Percentiles rank a stretch among this genome's conserved stretches.
These are phyloP conservation scores for Cercopithecus petaurista DNA, from an alignment of 2,797 vertebrate genomes.

Conservation along the genomic window DNA sequence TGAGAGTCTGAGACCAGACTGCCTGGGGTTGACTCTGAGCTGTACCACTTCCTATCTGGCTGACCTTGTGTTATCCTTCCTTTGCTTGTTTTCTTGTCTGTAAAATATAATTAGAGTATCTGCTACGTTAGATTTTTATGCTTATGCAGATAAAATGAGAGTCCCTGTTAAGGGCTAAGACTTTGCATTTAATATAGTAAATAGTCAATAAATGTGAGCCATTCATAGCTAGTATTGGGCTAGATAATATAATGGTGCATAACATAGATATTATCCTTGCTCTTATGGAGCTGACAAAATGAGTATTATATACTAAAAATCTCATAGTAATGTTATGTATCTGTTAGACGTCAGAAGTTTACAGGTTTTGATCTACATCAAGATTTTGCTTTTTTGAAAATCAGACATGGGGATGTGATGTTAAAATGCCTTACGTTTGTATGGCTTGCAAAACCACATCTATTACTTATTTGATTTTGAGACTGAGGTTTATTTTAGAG, in stretches of 20 bases:
- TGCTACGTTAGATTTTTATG: neutral
- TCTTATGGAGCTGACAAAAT: neutral
- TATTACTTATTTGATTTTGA: constrained; percentile 26
- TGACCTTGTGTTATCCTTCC: neutral
- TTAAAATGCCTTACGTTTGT: neutral
- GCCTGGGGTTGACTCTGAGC: neutral
- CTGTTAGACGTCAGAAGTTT: neutral
- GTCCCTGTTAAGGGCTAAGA: neutral
- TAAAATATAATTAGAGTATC: neutral
- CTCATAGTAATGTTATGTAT: neutral
- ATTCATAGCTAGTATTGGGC: neutral
- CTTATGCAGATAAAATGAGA: neutral
- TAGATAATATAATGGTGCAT: neutral
- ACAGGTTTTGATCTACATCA: neutral
- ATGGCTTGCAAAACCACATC: neutral
- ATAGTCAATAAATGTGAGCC: neutral
- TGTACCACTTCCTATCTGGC: neutral
- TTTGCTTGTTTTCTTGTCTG: neutral
- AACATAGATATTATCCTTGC: neutral
- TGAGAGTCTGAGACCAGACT: neutral
- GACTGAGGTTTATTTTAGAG: neutral
- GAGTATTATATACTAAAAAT: neutral
- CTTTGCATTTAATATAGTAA: neutral
- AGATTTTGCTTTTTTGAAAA: constrained; percentile 28
- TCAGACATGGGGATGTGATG: neutral